Conservation (phyloP, 1,140 invertebrate genomes). For the Sesamia nonagrioides region DNA sequence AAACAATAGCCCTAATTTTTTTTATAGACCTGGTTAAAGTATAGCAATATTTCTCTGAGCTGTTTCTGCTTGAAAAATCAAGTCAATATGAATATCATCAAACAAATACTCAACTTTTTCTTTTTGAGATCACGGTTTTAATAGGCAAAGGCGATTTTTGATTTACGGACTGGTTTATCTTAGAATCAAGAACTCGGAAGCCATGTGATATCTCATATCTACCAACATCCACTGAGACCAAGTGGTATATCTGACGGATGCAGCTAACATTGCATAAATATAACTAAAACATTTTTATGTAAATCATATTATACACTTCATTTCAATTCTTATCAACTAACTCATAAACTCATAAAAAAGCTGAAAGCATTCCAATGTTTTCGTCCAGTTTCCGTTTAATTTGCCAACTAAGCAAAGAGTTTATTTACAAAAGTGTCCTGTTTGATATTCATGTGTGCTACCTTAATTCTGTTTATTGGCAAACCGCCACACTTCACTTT, state of each 20-base stretch:
- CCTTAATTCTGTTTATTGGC: slow-evolving; percentile 25
- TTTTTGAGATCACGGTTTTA: not conserved
- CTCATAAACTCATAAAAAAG: not conserved
- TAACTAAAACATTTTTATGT: no score
- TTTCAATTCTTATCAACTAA: not conserved
- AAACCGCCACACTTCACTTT: slow-evolving; percentile 26
- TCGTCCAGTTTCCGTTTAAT: slow-evolving; percentile 3
- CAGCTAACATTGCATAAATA: no score
- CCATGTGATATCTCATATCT: no score
- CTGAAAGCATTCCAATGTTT: not conserved
- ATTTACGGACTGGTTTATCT: no score
- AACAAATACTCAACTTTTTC: not conserved
- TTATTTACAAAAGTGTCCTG: slow-evolving; percentile 28
- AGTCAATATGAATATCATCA: no score
- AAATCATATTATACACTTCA: not conserved
- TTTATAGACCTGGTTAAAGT: no score
- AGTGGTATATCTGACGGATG: no score
- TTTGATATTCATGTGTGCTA: slow-evolving; percentile 21
- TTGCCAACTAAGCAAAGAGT: slow-evolving; percentile 13
- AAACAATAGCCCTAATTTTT: not conserved
- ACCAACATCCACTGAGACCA: no score
- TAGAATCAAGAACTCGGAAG: no score
- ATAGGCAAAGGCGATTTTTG: no score
- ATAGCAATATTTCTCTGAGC: no score
- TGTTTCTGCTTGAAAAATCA: no score